Percentiles rank a stretch among this genome's conserved stretches.
These are phyloP conservation scores for Metaphire vulgaris DNA, from an alignment of 1,140 invertebrate species.

Conservation along the genomic window DNA sequence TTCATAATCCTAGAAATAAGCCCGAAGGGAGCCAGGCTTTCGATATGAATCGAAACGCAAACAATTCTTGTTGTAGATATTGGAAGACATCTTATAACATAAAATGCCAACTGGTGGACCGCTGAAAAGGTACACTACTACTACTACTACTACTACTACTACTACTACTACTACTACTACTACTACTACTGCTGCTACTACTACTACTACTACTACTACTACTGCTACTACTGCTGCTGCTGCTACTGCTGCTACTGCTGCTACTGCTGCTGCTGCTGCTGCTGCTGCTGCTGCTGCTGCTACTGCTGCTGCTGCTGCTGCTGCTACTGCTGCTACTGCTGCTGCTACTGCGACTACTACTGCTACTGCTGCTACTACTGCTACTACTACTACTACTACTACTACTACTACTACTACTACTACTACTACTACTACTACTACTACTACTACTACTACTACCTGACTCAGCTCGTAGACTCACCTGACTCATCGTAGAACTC, in stretches of 20 bases:
- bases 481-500: no score
- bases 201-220: background rate
- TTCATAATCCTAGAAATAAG: no score
- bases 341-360: no score
- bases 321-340: conserved; percentile 8
- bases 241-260: background rate
- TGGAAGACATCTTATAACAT: no score
- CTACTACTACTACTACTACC: background rate
- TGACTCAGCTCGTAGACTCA: background rate
- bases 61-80: no score
- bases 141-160: background rate
- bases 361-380: no score
- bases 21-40: no score
- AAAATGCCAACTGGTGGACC: no score
- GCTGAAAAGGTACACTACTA: no score
- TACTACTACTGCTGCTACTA: background rate
- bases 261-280: conserved; percentile 14
- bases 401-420: background rate
- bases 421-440: background rate
- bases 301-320: conserved; percentile 8
- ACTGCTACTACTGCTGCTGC: background rate
- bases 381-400: no score
- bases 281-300: conserved; percentile 17
- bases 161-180: background rate
- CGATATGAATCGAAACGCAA: no score